Base-by-base conservation (phyloP, 2,888 invertebrate species). In the Scaptomyza flava region DNA sequence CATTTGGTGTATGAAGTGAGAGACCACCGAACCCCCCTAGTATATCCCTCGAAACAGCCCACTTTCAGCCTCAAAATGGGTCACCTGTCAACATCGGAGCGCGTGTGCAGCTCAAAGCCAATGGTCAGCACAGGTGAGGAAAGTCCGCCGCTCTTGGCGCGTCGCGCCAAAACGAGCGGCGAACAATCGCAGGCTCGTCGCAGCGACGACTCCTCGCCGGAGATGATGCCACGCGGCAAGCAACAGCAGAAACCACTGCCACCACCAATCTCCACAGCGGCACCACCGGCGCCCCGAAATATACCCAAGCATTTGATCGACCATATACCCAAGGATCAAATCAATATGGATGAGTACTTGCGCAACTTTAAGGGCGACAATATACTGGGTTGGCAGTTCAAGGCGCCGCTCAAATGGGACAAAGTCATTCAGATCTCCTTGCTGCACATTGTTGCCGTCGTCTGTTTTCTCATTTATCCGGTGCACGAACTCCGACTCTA, bases 341-440 rank as follows among this genome's bases (percentile, higher is more conserved):
- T 90, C 45, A 72, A 91, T 56, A 80, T 91, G 77, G 90, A 91
- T 7, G 77, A 84, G 47, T 91, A 91, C 23, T 86, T 85, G 23
- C 75, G 67, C 50, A 85, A 73, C 14, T 91, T 91, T 47, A 86
- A 89, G 56, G 91, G 91, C 27, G 91, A 90, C 64, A 85, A 78
- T 3, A 64, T 91, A 3, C 63, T 91, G 3, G 91, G 91, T 30
- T 77, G 92, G 64, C 93, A 93, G 4, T 94, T 94, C 64, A 83
- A 93, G 43, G 94, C 94, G 2, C 94, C 94, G 0, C 91, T 95
- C n/a, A 94, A 94, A 78, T 95, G 95, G 95, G 91, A 90, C 47
- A 95, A 94, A 81, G 92, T 94, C 14, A 92, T 94, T 65, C 90
- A 91, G 30, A 94, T 96, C 45, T 89, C 91, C 2, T 8, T 93